phyloP scores from a whole-genome alignment of 2,797 vertebrate genomes.

The Ataeniobius toweri region DNA sequence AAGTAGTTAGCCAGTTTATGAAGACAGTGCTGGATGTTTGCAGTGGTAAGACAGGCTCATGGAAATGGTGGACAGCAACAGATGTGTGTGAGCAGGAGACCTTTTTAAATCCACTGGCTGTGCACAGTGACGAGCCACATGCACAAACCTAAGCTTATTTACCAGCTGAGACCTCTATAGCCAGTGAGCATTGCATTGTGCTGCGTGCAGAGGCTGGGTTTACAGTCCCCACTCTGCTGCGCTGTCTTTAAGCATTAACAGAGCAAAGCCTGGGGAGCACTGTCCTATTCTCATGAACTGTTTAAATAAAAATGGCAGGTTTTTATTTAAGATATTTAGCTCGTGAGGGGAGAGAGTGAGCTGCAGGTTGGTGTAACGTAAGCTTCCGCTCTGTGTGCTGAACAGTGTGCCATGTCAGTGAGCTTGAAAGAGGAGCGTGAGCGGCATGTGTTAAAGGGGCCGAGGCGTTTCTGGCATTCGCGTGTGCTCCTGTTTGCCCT shows the following conservation, averaged over 20 bases:
- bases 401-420: conserved; percentile 13
- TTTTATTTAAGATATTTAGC: conserved; percentile 37
- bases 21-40: conserved; percentile 44
- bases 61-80: conserved; percentile 57
- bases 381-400: conserved; percentile 40
- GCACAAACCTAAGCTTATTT: conserved; percentile 51
- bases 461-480: conserved; percentile 16
- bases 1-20: conserved; percentile 27
- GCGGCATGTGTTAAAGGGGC: conserved; percentile 24
- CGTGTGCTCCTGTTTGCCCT: conserved; percentile 10
- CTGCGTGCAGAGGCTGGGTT: conserved; percentile 16
- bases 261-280: conserved; percentile 37
- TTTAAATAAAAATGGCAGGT: conserved; percentile 31
- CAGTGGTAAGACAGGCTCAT: conserved; percentile 15
- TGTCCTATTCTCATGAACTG: conserved; percentile 19
- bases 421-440: conserved; percentile 24
- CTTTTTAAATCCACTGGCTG: conserved; percentile 30
- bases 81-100: conserved; percentile 32
- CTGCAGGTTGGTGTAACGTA: conserved; percentile 30
- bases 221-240: background rate
- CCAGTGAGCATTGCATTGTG: conserved; percentile 39
- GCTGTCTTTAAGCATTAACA: conserved; percentile 26
- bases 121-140: conserved; percentile 36
- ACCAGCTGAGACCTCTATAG: conserved; percentile 33
- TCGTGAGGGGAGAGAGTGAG: conserved; percentile 8